phyloP scores from a whole-genome alignment of 2,113 vertebrate species.

The Clarias magur region DNA sequence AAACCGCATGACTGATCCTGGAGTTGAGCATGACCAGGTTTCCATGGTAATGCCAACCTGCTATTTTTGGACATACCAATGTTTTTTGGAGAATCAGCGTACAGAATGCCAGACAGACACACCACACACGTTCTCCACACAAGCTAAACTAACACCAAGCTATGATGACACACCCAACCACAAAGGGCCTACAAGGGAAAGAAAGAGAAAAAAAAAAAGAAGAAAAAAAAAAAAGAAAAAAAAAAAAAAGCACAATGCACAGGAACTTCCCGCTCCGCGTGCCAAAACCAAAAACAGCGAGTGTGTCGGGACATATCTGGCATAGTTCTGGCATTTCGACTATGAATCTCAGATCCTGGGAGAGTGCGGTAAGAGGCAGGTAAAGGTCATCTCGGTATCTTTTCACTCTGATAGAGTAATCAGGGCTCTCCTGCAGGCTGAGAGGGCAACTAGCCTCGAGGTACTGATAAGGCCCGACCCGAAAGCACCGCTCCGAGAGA shows the following conservation, averaged over 20 bases:
- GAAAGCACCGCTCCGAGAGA: constrained; percentile 2
- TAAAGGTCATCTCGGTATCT: background rate
- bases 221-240: background rate
- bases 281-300: constrained; percentile 16
- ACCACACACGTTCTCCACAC: background rate
- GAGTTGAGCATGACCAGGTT: background rate
- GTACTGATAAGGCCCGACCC: constrained; percentile 43
- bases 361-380: background rate
- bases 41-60: constrained; percentile 7
- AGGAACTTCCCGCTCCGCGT: constrained; percentile 31
- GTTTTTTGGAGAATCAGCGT: background rate
- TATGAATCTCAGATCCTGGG: background rate
- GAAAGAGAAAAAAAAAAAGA: background rate
- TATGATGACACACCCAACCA: constrained; percentile 14
- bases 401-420: constrained; percentile 15
- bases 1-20: background rate
- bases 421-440: constrained; percentile 33
- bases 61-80: background rate
- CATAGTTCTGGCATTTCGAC: background rate
- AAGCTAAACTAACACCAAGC: background rate
- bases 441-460: constrained; percentile 1
- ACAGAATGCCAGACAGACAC: background rate
- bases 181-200: background rate
- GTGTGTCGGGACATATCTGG: background rate
- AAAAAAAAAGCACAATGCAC: background rate